Evolutionary conservation across 30 jellyfish, hydroid and myxozoan genomes (phyloP), one percentile per base, ranked within the genome.

Genomic region (Pseudorhiza aurosa): DNA sequence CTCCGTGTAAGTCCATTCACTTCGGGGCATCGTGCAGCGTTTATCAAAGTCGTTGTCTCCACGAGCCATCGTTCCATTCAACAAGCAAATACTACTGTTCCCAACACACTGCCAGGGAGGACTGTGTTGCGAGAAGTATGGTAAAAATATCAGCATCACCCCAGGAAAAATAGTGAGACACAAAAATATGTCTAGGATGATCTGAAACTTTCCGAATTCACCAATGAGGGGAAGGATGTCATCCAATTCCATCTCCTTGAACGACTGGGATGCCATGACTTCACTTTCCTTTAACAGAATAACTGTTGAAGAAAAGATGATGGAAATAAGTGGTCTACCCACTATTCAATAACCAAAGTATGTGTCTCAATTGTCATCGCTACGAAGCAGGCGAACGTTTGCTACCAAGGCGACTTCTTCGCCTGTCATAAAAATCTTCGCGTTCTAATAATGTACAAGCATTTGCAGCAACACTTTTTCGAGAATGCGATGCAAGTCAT

Each of bases 61-160:
- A 2, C 71, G 15, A 25, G 65, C 18, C 18, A 82, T 18, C 2
- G 92, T 65, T 10, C 93, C 96, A 56, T 75, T 85, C 40, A 79
- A 33, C 19, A 72, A 56, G 75, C 99, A 93, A 1, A 49, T 55
- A 1, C 96, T 81, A 51, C 99, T 86, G 90, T 87, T 87, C 8
- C 25, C 39, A 8, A 64, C 94, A 55, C 99, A 93, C 40, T 64
- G 57, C 99, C 99, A 93, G 5, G 90, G 86, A 3, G 99, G 99
- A 49, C 84, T 81, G 72, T 81, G 93, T 51, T 94, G 97, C 21
- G 89, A 85, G 69, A 93, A 93, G 60, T 75, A 86, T 35, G 89
- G 94, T 24, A 93, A 47, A 22, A 93, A 72, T 25, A 89, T 46
- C 44, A 74, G 96, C 72, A 86, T 70, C 1, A 87, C 35, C 0